phyloP scores from a whole-genome alignment of 2,888 invertebrate species.

The Pterobdella sp. region DNA sequence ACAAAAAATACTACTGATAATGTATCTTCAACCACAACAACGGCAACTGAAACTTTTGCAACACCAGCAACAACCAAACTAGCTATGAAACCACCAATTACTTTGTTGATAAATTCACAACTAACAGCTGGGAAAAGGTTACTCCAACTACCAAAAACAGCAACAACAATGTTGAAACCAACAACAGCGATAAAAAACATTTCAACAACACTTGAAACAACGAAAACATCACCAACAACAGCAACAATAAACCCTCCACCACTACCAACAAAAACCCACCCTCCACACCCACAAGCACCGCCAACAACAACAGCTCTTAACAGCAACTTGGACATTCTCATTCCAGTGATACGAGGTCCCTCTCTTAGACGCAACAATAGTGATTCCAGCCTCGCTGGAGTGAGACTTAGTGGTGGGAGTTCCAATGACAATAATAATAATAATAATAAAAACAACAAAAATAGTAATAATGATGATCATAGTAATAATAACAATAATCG shows the following conservation, averaged over 20 bases:
- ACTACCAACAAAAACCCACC: not conserved
- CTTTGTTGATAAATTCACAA: not conserved
- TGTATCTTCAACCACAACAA: not conserved
- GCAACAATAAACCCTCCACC: not conserved
- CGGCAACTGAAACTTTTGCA: not conserved
- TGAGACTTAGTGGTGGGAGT: too few relatives aligned
- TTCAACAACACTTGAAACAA: not conserved
- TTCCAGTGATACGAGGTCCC: too few relatives aligned
- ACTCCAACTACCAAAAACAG: not conserved
- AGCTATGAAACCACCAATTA: not conserved
- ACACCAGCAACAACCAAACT: not conserved
- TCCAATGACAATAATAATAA: too few relatives aligned
- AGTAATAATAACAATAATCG: too few relatives aligned
- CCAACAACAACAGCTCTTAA: not conserved
- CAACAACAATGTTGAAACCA: not conserved
- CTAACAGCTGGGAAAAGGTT: not conserved
- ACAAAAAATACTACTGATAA: not conserved
- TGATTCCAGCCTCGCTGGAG: too few relatives aligned
- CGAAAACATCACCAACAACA: not conserved
- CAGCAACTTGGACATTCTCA: too few relatives aligned
- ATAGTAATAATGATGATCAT: too few relatives aligned
- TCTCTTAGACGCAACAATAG: too few relatives aligned
- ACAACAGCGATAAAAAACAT: not conserved
- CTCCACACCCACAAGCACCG: not conserved
- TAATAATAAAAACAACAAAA: too few relatives aligned